These are phyloP conservation scores for Dascyllus trimaculatus DNA, from an alignment of 2,113 vertebrate species.

Conservation along the genomic window DNA sequence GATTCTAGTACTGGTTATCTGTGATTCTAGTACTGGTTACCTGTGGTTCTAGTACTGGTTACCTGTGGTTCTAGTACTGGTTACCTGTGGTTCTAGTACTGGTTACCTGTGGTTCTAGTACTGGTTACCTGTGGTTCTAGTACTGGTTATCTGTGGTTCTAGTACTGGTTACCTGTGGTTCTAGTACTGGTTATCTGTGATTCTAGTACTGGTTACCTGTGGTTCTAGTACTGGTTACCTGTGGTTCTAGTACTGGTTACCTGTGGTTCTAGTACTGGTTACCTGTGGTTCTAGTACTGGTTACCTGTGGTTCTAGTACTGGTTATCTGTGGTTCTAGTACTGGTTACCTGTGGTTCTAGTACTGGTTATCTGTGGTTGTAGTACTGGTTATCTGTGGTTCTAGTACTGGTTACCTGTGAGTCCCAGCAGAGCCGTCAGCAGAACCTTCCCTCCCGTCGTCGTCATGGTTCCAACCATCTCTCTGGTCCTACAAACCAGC, in stretches of 20 bases:
- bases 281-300: not conserved
- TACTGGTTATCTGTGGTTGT: not conserved
- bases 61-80: not conserved
- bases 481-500: conserved; percentile 87
- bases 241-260: not conserved
- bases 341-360: not conserved
- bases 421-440: conserved; percentile 91
- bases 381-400: not conserved
- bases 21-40: not conserved
- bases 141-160: not conserved
- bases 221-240: too few relatives aligned
- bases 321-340: not conserved
- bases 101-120: not conserved
- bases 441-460: conserved; percentile 93
- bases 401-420: conserved; percentile 62
- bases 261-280: not conserved
- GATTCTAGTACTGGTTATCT: not conserved
- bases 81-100: not conserved
- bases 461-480: conserved; percentile 91
- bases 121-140: not conserved
- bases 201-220: too few relatives aligned
- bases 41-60: not conserved
- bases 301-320: not conserved
- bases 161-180: not conserved
- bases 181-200: too few relatives aligned